A percentile compares a stretch with the other conserved stretches of the same genome.
Evolutionary conservation across 2,797 vertebrate genomes (phyloP).

Genomic region (Karalla daura): DNA sequence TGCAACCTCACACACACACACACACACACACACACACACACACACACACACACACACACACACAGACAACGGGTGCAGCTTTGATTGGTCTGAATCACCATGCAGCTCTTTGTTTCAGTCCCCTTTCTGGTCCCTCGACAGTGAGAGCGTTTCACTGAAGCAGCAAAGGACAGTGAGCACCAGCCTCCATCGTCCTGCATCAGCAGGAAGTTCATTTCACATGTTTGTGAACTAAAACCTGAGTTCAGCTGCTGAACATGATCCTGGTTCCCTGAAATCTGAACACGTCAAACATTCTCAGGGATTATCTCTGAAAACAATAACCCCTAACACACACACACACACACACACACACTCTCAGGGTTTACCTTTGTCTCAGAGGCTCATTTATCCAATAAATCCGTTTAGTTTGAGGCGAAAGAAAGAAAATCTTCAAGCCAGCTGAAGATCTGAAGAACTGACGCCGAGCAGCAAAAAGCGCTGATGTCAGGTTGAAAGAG

Average conservation of each 20-base stretch:
- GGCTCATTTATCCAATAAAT: constrained; percentile 40
- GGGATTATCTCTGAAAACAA: too few relatives aligned
- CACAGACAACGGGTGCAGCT: neutral
- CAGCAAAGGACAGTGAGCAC: too few relatives aligned
- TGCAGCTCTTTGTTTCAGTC: constrained; percentile 7
- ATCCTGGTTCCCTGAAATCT: too few relatives aligned
- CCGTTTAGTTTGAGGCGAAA: neutral
- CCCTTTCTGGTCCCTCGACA: too few relatives aligned
- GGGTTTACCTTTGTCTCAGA: constrained; percentile 54
- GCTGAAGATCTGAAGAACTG: neutral
- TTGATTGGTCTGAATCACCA: neutral
- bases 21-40: constrained; percentile 8
- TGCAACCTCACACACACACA: neutral
- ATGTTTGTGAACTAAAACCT: too few relatives aligned
- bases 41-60: constrained; percentile 1
- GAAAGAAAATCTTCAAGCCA: neutral
- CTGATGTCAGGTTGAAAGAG: neutral
- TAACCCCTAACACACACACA: neutral
- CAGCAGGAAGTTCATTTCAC: too few relatives aligned
- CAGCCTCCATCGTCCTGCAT: too few relatives aligned
- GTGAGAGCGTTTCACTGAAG: too few relatives aligned
- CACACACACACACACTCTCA: neutral
- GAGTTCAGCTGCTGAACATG: too few relatives aligned
- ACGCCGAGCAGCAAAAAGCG: constrained; percentile 1
- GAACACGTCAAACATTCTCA: too few relatives aligned